Base-by-base conservation (phyloP, 2,888 invertebrate genomes). In the Lissonota sp. region DNA sequence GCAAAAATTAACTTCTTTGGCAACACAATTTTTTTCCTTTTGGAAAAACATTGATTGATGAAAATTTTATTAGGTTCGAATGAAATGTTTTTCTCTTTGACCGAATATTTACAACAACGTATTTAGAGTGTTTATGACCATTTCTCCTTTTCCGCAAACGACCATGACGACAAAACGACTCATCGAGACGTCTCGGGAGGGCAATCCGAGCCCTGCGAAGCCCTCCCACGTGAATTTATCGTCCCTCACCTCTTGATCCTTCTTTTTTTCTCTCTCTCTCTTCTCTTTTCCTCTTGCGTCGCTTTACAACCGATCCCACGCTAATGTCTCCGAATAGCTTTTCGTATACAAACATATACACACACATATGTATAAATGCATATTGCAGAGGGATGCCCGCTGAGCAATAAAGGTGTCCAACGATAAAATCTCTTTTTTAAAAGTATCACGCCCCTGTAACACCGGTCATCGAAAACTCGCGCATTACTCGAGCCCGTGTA, bases 271-370 rank as follows among this genome's bases (percentile, higher is more conserved):
- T n/a, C n/a, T n/a, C 40, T 57, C 39, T 62, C n/a, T 40, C 6
- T 49, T 16, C 46, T 7, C 42, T 12, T 69, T 71, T 37, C 62
- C 60, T 60, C 63, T 67, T 69, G 46, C 40, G 14, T 69, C 44
- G 77, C 16, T 75, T 75, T 74, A 83, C 82, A 78, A 64, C 80
- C 79, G 82, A 83, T 83, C 83, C 82, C 83, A 83, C 82, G 83
- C 83, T 82, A 83, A 83, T 83, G 77, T 74, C 75, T 55, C 77
- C 69, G 77, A 82, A 82, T 79, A 71, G 82, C 67, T 79, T 83
- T 70, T 82, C 44, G 62, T 60, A 66, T 67, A 49, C 67, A 53
- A 53, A 75, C 60, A 51, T 46, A 37, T 6, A 53, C 37, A 6
- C 57, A 66, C 55, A 73, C 64, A 53, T 55, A 10, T 58, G 6